phyloP scores from a whole-genome alignment of 2,888 invertebrate genomes.

The Tenodera sinensis region DNA sequence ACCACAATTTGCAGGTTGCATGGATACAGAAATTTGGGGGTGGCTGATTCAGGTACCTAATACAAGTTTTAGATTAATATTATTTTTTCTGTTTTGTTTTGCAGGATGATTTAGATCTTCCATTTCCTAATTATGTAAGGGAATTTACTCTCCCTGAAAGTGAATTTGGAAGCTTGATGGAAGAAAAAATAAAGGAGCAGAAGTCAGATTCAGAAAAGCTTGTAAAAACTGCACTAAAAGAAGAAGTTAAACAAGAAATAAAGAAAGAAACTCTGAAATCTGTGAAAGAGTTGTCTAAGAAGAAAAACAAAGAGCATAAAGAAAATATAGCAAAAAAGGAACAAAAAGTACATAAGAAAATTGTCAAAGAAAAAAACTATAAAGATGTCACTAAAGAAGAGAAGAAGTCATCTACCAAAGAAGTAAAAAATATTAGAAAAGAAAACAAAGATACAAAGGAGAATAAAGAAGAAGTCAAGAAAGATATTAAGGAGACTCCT shows the following conservation, averaged over 20 bases:
- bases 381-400: slow-evolving; percentile 23
- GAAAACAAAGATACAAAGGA: slow-evolving; percentile 18
- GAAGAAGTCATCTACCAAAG: slow-evolving; percentile 15
- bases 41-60: too few relatives aligned
- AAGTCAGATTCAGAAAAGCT: slow-evolving; percentile 1
- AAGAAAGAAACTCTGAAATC: slow-evolving; percentile 10
- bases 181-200: slow-evolving; percentile 46
- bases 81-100: slow-evolving; percentile 33
- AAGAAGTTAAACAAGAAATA: slow-evolving; percentile 6
- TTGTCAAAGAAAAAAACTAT: slow-evolving; percentile 24
- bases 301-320: slow-evolving; percentile 16
- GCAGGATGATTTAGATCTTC: slow-evolving; percentile 60
- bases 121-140: slow-evolving; percentile 58
- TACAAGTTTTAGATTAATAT: not conserved
- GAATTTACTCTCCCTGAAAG: slow-evolving; percentile 56
- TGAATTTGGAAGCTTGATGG: slow-evolving; percentile 54
- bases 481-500: slow-evolving; percentile 14
- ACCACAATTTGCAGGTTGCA: too few relatives aligned
- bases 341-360: slow-evolving; percentile 16
- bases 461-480: not conserved
- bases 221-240: slow-evolving; percentile 20
- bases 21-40: too few relatives aligned
- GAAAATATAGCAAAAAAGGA: slow-evolving; percentile 19
- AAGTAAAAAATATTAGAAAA: slow-evolving; percentile 13
- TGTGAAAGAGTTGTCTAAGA: slow-evolving; percentile 11